These are phyloP conservation scores for Perca schrenkii DNA, from an alignment of 2,113 vertebrate species.

Conservation along the genomic window DNA sequence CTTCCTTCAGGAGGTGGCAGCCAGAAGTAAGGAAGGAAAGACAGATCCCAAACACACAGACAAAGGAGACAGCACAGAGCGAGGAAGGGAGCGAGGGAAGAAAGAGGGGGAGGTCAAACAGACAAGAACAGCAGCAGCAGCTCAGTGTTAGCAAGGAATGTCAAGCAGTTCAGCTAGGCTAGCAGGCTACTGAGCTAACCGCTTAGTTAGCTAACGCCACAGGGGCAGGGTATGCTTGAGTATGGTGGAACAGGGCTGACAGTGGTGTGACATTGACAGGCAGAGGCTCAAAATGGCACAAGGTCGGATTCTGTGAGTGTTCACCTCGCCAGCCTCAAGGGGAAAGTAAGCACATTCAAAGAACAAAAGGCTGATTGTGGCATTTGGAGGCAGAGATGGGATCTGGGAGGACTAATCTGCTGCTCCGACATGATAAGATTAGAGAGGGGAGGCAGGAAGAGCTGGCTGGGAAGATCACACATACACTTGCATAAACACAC, in stretches of 20 bases:
- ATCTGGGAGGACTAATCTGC: slow-evolving; percentile 84
- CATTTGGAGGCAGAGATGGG: slow-evolving; percentile 76
- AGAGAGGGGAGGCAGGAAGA: slow-evolving; percentile 79
- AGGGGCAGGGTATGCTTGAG: slow-evolving; percentile 49
- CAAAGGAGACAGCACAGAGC: slow-evolving; percentile 58
- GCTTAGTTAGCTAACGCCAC: slow-evolving; percentile 66
- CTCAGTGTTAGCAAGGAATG: slow-evolving; percentile 74
- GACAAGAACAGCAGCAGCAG: slow-evolving; percentile 63
- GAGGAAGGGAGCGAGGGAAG: neutral
- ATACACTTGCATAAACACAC: slow-evolving; percentile 50
- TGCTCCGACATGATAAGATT: slow-evolving; percentile 84
- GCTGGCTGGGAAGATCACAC: slow-evolving; percentile 73
- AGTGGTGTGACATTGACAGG: slow-evolving; percentile 66
- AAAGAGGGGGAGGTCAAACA: slow-evolving; percentile 60
- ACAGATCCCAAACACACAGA: slow-evolving; percentile 68
- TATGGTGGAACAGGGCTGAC: slow-evolving; percentile 57
- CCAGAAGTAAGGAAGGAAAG: slow-evolving; percentile 65
- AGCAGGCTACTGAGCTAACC: slow-evolving; percentile 68
- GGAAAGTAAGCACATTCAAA: slow-evolving; percentile 58
- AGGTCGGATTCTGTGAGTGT: slow-evolving; percentile 55
- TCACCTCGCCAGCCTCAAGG: slow-evolving; percentile 62
- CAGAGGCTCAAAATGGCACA: slow-evolving; percentile 59
- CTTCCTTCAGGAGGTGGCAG: slow-evolving; percentile 77
- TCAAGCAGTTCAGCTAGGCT: slow-evolving; percentile 66
- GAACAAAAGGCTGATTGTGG: slow-evolving; percentile 82